Base-by-base conservation (phyloP, 2,797 vertebrate genomes). In the Anniella stebbinsi region DNA sequence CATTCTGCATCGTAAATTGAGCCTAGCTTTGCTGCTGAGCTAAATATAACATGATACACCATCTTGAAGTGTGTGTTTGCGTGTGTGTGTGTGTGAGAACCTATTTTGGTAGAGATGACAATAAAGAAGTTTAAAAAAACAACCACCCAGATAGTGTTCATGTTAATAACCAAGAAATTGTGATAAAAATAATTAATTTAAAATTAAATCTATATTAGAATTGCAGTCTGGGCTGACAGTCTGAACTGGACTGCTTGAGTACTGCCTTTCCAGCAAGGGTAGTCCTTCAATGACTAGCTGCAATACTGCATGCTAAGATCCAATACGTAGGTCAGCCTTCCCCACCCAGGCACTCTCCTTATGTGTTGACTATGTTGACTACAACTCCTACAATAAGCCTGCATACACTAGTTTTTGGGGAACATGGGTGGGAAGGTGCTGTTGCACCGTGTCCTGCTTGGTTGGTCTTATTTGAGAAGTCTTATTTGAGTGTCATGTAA, bases 1-100 rank as follows among this genome's bases (percentile, higher is more conserved):
- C 81, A 83, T 87, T 88, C 80, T 85, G 54, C 69, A 83, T 45
- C 25, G 7, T 91, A 91, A 93, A 88, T 93, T 2, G n/a, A 57
- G 93, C 91, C 30, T 75, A 80, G 83, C 73, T 91, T 0, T 85
- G 48, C 25, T 7, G 0, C 69, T 91, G 85, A 88, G 77, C 36
- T 94, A 89, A 93, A 96, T 93, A 86, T 91, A 95, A 0, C 30
- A 90, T 83, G n/a, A 89, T 93, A 89, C 2, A 54, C 90, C 83
- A 91, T 91, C 90, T 33, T 51, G 86, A 91, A 95, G 84, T 89
- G 92, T 0, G 1, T n/a, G 3, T 63, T n/a, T n/a, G n/a, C n/a
- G 70, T 48, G 4, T 48, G 4, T 48, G 7, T 51, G 4, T 66
- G 57, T 23, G 75, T 8, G 75, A 28, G 25, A 38, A 15, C 57